Evolutionary conservation across 2,113 vertebrate species (phyloP), one percentile per base, ranked within the genome.

Genomic region (Enhydra lutris): DNA sequence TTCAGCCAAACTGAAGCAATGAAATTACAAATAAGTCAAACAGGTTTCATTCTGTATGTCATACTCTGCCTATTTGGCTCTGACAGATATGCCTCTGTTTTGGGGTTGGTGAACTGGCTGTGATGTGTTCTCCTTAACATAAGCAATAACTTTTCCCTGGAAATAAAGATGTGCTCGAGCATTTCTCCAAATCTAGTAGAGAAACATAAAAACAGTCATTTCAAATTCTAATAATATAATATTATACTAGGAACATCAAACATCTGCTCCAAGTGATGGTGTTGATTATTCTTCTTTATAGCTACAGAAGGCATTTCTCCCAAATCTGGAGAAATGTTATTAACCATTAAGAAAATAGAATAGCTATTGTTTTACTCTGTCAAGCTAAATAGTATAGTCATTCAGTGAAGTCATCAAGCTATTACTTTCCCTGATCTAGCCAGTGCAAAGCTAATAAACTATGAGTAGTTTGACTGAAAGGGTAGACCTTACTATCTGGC

Each of bases 401-500:
- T 78, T 13, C n/a, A 13, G 1, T n/a, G 23, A 18, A 86, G 24
- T 24, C 24, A 26, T 4, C 5, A 18, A 47, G 6, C 2, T 55
- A 4, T 81, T 20, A 31, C 47, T 42, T 31, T 31, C 4, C 57
- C 26, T 31, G 7, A 36, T 24, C n/a, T 8, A 47, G 8, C 63
- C 50, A 34, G 3, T 29, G 13, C 26, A 82, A 34, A 87, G 31
- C 24, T 26, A 63, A 76, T 36, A 1, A 8, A 8, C 18, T 59
- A 1, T 34, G 34, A 61, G 15, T n/a, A 15, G 6, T 1, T 3
- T 26, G n/a, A 78, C 29, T 20, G 8, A 82, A 76, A 81, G 34
- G 2, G 1, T 36, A 36, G 7, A 1, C 8, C 31, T 63, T 36
- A 1, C 4, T 26, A 6, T 12, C 1, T 57, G 8, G 20, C 18